Percentiles rank a stretch among this genome's conserved stretches.
These are phyloP conservation scores for Harpagoxenus sublaevis DNA, from an alignment of 2,888 invertebrate species.

Conservation along the genomic window DNA sequence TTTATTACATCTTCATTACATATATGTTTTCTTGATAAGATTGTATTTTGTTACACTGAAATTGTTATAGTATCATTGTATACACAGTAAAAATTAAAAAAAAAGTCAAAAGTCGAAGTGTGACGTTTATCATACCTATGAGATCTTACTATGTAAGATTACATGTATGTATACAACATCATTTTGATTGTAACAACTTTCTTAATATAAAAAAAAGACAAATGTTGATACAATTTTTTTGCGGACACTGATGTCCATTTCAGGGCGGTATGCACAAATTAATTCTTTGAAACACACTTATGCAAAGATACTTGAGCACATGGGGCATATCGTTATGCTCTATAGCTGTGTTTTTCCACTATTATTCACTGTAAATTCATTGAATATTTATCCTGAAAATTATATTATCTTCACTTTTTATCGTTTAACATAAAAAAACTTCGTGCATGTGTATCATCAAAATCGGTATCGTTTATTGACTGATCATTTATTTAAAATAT, in stretches of 20 bases:
- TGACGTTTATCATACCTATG: not conserved
- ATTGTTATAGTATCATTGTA: not conserved
- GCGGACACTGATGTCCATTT: not conserved
- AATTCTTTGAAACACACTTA: slow-evolving; percentile 8
- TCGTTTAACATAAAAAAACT: slow-evolving; percentile 18
- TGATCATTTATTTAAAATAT: not conserved
- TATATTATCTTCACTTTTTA: not conserved
- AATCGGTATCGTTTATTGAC: not conserved
- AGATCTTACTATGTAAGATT: not conserved
- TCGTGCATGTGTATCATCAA: not conserved
- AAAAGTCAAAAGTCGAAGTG: not conserved
- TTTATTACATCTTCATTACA: slow-evolving; percentile 10
- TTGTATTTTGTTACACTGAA: not conserved
- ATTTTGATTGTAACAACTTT: slow-evolving; percentile 4
- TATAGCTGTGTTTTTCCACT: not conserved
- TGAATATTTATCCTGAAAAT: slow-evolving; percentile 23
- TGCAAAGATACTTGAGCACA: not conserved
- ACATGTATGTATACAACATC: not conserved
- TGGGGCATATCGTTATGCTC: not conserved
- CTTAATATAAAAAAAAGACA: not conserved
- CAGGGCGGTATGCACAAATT: not conserved
- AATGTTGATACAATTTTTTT: not conserved
- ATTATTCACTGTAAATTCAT: slow-evolving; percentile 1
- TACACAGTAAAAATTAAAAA: slow-evolving; percentile 4
- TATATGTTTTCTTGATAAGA: slow-evolving; percentile 1